Base-by-base conservation (phyloP, 1,140 invertebrate genomes). In the Brachionus asplanchnoidis region DNA sequence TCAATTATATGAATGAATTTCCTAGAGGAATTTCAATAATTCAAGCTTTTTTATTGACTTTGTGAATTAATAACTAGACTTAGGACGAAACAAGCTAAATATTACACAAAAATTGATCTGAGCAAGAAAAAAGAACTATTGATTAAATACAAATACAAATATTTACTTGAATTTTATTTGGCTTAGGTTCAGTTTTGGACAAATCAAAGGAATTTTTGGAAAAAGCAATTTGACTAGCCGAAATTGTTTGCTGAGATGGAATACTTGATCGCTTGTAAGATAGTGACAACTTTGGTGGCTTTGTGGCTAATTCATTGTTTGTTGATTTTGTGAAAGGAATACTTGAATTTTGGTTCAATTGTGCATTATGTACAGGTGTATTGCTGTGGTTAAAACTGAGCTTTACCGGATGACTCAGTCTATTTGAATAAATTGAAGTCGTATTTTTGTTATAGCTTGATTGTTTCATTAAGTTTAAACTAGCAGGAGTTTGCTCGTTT, bases 161-260 rank as follows among this genome's bases (percentile, higher is more conserved):
- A 73, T 73, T 73, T 73, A 73, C 68, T 73, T 73, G 68, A 17
- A 11, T 46, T 44, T 73, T 73, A 73, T 42, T 73, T 42, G 40
- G 36, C 32, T 73, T 73, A 9, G 68, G 14, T 73, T 40, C 40
- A 3, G n/a, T 70, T 12, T 70, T 36, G 17, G 68, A 73, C 17
- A 20, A 73, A 40, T 73, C 68, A 73, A 20, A 42, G n/a, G 68
- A 73, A 40, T 20, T 73, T 40, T 73, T 73, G 11, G 66, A 68
- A 68, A 40, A 32, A 20, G 32, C 36, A 40, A 17, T 5, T 40
- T 17, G 36, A 73, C 20, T 73, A n/a, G 32, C n/a, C 11, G 14
- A 8, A 40, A 7, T 40, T 20, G 36, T 12, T 20, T 44, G 26
- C 66, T 68, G 68, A 14, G 68, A 73, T 17, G 32, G 68, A 40